Conservation (phyloP, 2,797 vertebrate species). For the Peromyscus aztecus region DNA sequence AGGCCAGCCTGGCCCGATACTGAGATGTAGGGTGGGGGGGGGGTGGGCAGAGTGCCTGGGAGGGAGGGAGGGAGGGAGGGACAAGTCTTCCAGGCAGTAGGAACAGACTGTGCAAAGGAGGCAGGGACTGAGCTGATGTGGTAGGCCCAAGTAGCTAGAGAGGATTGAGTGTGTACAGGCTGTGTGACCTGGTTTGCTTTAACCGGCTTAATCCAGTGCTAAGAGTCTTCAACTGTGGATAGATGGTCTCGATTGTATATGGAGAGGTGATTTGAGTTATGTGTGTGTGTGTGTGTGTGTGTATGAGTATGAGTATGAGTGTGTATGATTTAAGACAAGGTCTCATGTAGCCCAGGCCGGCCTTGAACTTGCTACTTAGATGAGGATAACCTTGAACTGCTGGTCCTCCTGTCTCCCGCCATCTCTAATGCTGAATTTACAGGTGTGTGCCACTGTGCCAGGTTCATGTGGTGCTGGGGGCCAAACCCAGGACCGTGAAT, state of each 20-base stretch:
- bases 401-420: neutral
- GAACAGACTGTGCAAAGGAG: slow-evolving; percentile 48
- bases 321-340: neutral
- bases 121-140: neutral
- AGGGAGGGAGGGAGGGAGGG: neutral
- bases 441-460: neutral
- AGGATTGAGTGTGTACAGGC: neutral
- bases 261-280: neutral
- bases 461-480: neutral
- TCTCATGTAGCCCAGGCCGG: neutral
- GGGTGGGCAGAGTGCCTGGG: neutral
- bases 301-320: no score
- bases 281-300: no score
- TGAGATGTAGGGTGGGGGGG: neutral
- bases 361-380: neutral
- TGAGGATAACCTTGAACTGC: neutral
- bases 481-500: neutral
- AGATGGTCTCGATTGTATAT: neutral
- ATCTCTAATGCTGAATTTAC: neutral
- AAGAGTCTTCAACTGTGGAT: neutral
- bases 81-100: neutral
- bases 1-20: neutral
- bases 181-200: neutral
- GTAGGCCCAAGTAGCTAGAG: neutral
- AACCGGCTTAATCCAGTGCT: neutral